These are phyloP conservation scores for Cygnus atratus DNA, from an alignment of 2,113 vertebrate species.

Conservation along the genomic window DNA sequence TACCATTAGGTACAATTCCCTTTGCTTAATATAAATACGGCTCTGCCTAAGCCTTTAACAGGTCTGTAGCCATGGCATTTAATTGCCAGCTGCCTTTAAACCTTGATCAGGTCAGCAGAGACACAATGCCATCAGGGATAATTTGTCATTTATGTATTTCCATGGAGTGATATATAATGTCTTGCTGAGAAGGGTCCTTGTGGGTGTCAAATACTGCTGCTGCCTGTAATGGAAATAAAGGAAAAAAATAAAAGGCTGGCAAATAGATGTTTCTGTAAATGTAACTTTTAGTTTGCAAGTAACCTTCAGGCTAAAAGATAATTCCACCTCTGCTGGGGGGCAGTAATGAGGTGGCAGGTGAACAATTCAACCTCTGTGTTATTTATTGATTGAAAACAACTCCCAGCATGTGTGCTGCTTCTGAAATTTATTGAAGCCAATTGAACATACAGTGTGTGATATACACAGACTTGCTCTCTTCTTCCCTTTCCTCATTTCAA, in stretches of 20 bases:
- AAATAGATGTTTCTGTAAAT: conserved; percentile 68
- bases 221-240: conserved; percentile 62
- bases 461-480: conserved; percentile 13
- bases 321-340: conserved; percentile 32
- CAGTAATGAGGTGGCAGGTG: conserved; percentile 27
- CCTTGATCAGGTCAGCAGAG: conserved; percentile 70
- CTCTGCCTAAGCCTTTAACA: background rate
- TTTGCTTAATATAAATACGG: conserved; percentile 21
- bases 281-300: conserved; percentile 49
- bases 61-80: conserved; percentile 58
- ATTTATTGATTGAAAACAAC: conserved; percentile 57
- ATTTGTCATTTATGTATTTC: conserved; percentile 74
- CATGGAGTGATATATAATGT: conserved; percentile 69
- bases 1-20: background rate
- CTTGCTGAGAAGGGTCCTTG: conserved; percentile 68
- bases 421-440: conserved; percentile 48
- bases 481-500: conserved; percentile 39
- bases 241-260: background rate
- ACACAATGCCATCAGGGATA: conserved; percentile 62
- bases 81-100: conserved; percentile 71
- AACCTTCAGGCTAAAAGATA: conserved; percentile 51
- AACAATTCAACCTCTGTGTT: conserved; percentile 41
- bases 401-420: background rate
- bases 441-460: conserved; percentile 1
- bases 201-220: conserved; percentile 65